Conservation (phyloP, 2,888 invertebrate genomes). For the Agrilus biguttatus region DNA sequence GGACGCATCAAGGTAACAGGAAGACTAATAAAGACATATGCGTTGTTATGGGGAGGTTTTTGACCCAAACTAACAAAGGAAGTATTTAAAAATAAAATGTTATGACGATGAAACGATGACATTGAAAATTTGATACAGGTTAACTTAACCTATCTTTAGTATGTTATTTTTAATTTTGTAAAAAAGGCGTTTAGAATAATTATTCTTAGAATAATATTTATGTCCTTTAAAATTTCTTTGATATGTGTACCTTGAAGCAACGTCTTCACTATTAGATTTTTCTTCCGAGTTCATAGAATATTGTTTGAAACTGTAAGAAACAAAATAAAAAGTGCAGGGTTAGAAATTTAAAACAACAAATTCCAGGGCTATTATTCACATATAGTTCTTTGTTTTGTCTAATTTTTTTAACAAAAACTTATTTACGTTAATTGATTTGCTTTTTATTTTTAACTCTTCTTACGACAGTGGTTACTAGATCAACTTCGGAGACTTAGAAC, state of each 20-base stretch:
- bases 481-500: no score
- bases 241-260: conserved; percentile 34
- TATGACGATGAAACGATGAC: conserved; percentile 18
- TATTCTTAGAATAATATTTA: neutral
- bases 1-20: conserved; percentile 3
- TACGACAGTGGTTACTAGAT: neutral
- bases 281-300: conserved; percentile 36
- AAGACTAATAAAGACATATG: conserved; percentile 4
- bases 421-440: conserved; percentile 10
- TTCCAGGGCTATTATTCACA: conserved; percentile 1
- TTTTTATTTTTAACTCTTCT: conserved; percentile 7
- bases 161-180: neutral
- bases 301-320: conserved; percentile 9
- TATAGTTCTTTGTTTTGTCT: neutral
- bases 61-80: conserved; percentile 11
- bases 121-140: conserved; percentile 25
- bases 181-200: neutral
- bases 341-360: conserved; percentile 1
- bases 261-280: conserved; percentile 31
- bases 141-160: conserved; percentile 22
- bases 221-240: neutral
- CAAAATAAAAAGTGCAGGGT: conserved; percentile 5
- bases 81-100: conserved; percentile 8
- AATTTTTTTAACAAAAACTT: conserved; percentile 4
- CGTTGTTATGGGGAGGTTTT: conserved; percentile 1